Evolutionary conservation across 1,140 invertebrate genomes (phyloP).

Genomic region (Eulimnadia texana): DNA sequence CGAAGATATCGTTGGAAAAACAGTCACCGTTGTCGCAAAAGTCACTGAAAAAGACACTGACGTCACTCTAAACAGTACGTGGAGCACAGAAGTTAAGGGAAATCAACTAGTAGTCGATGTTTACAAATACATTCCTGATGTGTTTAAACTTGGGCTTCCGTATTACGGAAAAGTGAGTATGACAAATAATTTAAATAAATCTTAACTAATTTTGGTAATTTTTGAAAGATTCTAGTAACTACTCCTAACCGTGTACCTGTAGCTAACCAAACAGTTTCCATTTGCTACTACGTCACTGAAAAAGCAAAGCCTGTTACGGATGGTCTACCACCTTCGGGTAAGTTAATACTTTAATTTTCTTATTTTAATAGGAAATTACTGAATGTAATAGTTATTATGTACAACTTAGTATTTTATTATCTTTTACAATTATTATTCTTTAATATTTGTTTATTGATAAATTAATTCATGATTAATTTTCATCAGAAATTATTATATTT

Average conservation of each 20-base stretch:
- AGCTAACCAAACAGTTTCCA: slow-evolving; percentile 23
- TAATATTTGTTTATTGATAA: no score
- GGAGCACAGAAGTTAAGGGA: slow-evolving; percentile 36
- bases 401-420: no score
- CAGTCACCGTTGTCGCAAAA: slow-evolving; percentile 36
- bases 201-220: slow-evolving; percentile 10
- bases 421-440: no score
- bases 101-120: slow-evolving; percentile 39
- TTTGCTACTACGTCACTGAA: no score
- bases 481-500: no score
- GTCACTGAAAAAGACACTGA: slow-evolving; percentile 47
- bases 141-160: slow-evolving; percentile 46
- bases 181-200: slow-evolving; percentile 21
- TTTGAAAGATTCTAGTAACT: neutral
- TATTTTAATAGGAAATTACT: no score
- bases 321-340: no score
- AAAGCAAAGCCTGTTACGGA: no score
- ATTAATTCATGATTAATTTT: no score
- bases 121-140: slow-evolving; percentile 34
- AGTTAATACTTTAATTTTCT: no score
- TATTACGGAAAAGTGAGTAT: slow-evolving; percentile 41
- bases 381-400: no score
- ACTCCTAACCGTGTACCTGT: slow-evolving; percentile 26
- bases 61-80: slow-evolving; percentile 41
- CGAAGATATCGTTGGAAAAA: slow-evolving; percentile 24